Conservation (phyloP, 2,888 invertebrate genomes). For the Lasioglossum oenotherae region DNA sequence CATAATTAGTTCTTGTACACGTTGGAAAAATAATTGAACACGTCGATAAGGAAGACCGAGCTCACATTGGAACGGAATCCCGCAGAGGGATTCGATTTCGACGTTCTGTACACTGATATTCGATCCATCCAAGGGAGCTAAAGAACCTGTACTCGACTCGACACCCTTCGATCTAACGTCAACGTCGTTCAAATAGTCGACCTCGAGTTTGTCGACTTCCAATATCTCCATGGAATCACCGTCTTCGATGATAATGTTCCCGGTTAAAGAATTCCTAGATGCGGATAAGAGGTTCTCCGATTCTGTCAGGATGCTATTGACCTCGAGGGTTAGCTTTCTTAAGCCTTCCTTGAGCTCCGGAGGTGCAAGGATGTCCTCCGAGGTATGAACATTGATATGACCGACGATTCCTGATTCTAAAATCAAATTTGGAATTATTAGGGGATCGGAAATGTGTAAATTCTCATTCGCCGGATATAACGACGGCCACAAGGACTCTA, state of each 20-base stretch:
- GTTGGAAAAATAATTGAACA: background rate
- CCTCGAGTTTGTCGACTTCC: constrained; percentile 65
- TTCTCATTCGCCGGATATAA: constrained; percentile 62
- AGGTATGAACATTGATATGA: constrained; percentile 41
- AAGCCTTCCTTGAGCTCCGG: constrained; percentile 46
- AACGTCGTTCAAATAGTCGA: constrained; percentile 68
- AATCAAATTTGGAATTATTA: constrained; percentile 62
- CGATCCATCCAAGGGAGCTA: constrained; percentile 52
- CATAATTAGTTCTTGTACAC: too few relatives aligned
- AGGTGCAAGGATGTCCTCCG: constrained; percentile 44
- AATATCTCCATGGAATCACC: constrained; percentile 71
- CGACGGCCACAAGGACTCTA: constrained; percentile 64
- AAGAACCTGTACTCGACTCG: constrained; percentile 49
- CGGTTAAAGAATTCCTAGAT: constrained; percentile 44
- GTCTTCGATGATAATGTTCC: constrained; percentile 62
- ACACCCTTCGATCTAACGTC: constrained; percentile 31
- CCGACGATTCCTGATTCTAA: constrained; percentile 60
- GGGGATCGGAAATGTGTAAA: constrained; percentile 42
- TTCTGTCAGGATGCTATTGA: constrained; percentile 21
- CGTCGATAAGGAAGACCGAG: background rate
- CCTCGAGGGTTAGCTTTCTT: constrained; percentile 32
- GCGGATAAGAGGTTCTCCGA: constrained; percentile 21
- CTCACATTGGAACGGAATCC: constrained; percentile 74
- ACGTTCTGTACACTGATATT: constrained; percentile 68
- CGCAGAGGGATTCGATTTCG: constrained; percentile 75